phyloP scores from a whole-genome alignment of 2,888 invertebrate species.

The Macrosiphum euphorbiae region DNA sequence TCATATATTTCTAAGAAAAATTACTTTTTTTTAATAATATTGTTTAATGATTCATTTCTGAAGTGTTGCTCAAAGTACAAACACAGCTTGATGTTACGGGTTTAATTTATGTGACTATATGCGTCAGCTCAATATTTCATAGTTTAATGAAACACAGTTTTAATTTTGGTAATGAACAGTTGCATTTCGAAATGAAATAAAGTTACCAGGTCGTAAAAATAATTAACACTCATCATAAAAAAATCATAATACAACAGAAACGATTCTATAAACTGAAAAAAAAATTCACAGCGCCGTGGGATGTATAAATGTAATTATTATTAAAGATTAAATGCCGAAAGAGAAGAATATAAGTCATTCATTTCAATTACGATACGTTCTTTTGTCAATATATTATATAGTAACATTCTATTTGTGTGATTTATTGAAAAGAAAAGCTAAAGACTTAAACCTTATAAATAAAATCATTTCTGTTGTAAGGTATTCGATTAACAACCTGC shows the following conservation, averaged over 20 bases:
- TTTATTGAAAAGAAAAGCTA: neutral
- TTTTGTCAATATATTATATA: conserved; percentile 2
- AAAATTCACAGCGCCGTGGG: conserved; percentile 14
- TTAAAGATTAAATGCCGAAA: neutral
- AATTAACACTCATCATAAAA: conserved; percentile 20
- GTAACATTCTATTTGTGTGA: neutral
- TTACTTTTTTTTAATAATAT: neutral
- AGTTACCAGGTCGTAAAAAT: neutral
- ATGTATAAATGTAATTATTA: conserved; percentile 24
- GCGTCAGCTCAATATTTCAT: neutral
- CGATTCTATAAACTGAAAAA: neutral
- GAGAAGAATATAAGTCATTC: neutral
- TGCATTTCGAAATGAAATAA: neutral
- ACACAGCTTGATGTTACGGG: neutral
- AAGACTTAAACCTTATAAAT: neutral
- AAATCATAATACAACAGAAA: neutral
- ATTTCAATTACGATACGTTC: conserved; percentile 15
- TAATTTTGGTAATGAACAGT: neutral
- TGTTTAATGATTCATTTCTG: neutral
- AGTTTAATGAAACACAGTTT: neutral
- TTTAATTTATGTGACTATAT: conserved; percentile 1
- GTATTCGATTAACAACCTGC: neutral
- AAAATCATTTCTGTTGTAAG: neutral
- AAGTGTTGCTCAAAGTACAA: neutral
- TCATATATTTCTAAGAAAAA: neutral